A percentile compares a stretch with the other conserved stretches of the same genome.
Conservation (phyloP, 2,113 vertebrate species). For the Chaenocephalus aceratus region DNA sequence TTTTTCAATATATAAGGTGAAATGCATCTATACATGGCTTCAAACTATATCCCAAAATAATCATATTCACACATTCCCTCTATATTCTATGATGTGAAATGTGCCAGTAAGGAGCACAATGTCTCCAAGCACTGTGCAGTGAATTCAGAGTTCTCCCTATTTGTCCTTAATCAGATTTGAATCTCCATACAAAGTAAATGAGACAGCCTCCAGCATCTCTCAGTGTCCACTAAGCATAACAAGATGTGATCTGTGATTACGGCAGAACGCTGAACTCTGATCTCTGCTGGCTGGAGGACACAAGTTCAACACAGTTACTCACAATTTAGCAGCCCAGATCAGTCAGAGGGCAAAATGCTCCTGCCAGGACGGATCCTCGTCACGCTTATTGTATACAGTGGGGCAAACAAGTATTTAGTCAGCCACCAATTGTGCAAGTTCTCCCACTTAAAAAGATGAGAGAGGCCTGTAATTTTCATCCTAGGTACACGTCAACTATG, state of each 20-base stretch:
- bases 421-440: too few species aligned
- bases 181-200: conserved; percentile 20
- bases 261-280: conserved; percentile 77
- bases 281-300: conserved; percentile 74
- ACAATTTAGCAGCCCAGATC: conserved; percentile 58
- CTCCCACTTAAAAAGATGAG: too few species aligned
- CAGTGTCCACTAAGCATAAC: conserved; percentile 67
- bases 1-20: not conserved
- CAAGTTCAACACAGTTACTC: conserved; percentile 68
- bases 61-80: not conserved
- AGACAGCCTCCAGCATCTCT: conserved; percentile 44
- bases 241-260: conserved; percentile 74
- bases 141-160: not conserved
- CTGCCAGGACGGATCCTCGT: conserved; percentile 65
- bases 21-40: conserved; percentile 4
- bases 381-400: conserved; percentile 37
- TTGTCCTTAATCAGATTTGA: conserved; percentile 23
- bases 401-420: too few species aligned
- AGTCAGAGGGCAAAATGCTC: conserved; percentile 58
- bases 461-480: too few species aligned
- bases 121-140: conserved; percentile 2
- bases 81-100: not conserved
- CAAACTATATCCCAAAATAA: not conserved
- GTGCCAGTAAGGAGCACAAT: not conserved
- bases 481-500: too few species aligned